phyloP scores from a whole-genome alignment of 1,140 invertebrate species.

The Cryptotermes secundus region DNA sequence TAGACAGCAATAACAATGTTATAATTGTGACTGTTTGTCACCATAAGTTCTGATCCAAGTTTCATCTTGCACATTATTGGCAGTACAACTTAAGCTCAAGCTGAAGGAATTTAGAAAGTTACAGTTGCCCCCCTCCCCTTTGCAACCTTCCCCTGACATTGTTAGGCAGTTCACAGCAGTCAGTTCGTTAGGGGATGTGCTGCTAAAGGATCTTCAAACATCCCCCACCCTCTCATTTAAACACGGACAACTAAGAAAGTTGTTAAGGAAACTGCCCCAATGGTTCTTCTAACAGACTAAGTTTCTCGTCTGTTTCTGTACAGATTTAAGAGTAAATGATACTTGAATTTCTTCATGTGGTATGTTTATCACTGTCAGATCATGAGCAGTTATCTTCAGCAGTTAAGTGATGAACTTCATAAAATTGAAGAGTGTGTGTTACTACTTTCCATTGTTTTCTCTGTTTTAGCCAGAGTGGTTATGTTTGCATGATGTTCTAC shows the following conservation, averaged over 20 bases:
- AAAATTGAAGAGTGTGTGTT: too few species aligned
- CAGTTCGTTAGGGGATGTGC: background rate
- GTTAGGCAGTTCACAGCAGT: background rate
- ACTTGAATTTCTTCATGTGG: background rate
- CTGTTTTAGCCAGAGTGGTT: constrained; percentile 75
- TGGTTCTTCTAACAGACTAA: background rate
- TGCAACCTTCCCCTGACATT: background rate
- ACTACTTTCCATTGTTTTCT: constrained; percentile 37
- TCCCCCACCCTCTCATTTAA: constrained; percentile 14
- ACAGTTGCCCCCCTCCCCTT: background rate
- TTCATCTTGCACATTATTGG: too few species aligned
- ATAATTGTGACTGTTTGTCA: too few species aligned
- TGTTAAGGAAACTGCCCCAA: background rate
- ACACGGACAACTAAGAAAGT: background rate
- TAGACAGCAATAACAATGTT: too few species aligned
- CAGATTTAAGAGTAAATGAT: background rate
- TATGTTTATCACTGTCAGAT: too few species aligned
- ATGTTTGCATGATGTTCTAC: constrained; percentile 81
- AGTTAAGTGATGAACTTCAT: too few species aligned
- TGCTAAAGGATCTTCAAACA: constrained; percentile 6
- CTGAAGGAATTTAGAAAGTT: background rate
- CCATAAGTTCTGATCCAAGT: too few species aligned
- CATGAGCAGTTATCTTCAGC: too few species aligned
- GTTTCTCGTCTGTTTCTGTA: background rate
- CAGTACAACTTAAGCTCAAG: background rate